Evolutionary conservation across 1,140 invertebrate species (phyloP).

Genomic region (Diplogasteroides magnus): DNA sequence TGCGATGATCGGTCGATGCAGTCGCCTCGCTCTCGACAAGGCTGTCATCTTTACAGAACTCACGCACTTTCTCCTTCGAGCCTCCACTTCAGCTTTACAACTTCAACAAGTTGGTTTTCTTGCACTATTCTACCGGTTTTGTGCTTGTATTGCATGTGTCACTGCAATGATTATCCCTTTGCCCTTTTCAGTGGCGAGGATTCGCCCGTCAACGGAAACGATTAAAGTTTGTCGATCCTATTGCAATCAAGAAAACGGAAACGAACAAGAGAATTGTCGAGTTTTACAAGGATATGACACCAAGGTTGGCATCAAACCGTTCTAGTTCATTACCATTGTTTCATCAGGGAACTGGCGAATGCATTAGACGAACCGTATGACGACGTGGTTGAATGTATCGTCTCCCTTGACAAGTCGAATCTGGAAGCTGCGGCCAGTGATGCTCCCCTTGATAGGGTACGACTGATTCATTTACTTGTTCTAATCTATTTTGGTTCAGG

Average conservation of each 20-base stretch:
- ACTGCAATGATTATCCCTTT: too few species aligned
- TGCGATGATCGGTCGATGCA: too few species aligned
- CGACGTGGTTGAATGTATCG: slow-evolving; percentile 25
- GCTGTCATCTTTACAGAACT: too few species aligned
- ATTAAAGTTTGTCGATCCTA: slow-evolving; percentile 29
- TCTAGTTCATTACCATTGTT: slow-evolving; percentile 14
- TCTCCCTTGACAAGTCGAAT: slow-evolving; percentile 23
- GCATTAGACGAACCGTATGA: slow-evolving; percentile 31
- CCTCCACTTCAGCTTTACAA: too few species aligned
- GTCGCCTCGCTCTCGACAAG: too few species aligned
- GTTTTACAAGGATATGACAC: slow-evolving; percentile 36
- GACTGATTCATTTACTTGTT: slow-evolving; percentile 19
- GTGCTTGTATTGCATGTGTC: too few species aligned
- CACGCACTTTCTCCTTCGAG: too few species aligned
- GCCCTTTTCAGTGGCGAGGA: background rate
- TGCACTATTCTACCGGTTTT: too few species aligned
- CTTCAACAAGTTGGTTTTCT: too few species aligned
- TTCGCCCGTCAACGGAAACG: slow-evolving; percentile 16
- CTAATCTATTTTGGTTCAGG: slow-evolving; percentile 28
- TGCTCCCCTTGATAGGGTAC: slow-evolving; percentile 6
- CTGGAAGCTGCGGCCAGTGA: slow-evolving; percentile 22
- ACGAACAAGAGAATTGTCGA: slow-evolving; percentile 35
- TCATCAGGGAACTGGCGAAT: slow-evolving; percentile 36
- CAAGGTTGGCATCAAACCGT: slow-evolving; percentile 24
- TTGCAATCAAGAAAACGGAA: slow-evolving; percentile 37